Percentiles rank a stretch among this genome's conserved stretches.
These are phyloP conservation scores for Chrysolina americana DNA, from an alignment of 2,888 invertebrate species.

Conservation along the genomic window DNA sequence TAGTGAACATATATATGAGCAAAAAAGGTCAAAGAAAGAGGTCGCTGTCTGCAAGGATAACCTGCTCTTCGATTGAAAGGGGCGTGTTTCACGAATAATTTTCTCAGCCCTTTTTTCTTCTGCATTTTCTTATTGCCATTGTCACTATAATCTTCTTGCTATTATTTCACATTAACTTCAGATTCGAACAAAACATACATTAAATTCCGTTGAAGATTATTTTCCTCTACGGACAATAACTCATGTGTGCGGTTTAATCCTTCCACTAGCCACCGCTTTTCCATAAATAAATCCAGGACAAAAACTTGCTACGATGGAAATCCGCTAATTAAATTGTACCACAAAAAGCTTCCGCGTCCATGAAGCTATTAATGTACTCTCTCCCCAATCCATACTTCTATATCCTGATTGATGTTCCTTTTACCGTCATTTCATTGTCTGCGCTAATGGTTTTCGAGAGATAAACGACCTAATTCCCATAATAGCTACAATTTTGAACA, in stretches of 20 bases:
- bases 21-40: too few species aligned
- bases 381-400: slow-evolving; percentile 24
- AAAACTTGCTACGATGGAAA: slow-evolving; percentile 13
- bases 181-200: too few species aligned
- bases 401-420: slow-evolving; percentile 33
- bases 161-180: too few species aligned
- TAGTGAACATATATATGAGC: too few species aligned
- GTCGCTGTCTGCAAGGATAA: too few species aligned
- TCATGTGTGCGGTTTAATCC: background rate
- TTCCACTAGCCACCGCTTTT: background rate
- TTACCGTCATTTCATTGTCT: slow-evolving; percentile 28
- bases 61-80: too few species aligned
- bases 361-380: slow-evolving; percentile 30
- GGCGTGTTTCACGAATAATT: too few species aligned
- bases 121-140: too few species aligned
- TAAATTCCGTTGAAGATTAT: too few species aligned
- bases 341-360: slow-evolving; percentile 29
- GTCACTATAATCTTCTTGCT: too few species aligned
- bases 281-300: background rate
- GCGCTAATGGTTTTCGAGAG: slow-evolving; percentile 27
- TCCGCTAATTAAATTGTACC: slow-evolving; percentile 24
- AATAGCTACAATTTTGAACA: slow-evolving; percentile 29
- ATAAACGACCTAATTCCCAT: slow-evolving; percentile 23
- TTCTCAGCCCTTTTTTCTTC: too few species aligned
- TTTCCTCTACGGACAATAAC: background rate